Base-by-base conservation (phyloP, 2,113 vertebrate genomes). In the Phylloscopus whistleri region DNA sequence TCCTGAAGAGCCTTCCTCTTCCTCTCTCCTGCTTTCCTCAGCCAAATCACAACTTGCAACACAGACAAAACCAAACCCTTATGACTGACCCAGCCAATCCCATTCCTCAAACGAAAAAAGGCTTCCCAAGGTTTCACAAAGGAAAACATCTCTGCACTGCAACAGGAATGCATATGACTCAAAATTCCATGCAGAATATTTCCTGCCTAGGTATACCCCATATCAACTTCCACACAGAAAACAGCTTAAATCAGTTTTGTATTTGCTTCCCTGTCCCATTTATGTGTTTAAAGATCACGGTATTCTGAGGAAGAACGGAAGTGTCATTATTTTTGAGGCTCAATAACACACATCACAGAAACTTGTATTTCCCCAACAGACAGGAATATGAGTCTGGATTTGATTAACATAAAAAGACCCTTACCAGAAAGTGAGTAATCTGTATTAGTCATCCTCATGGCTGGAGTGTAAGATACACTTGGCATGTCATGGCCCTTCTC, bases 391-490 rank as follows among this genome's bases (percentile, higher is more conserved):
- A 95, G 92, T 68, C 84, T 68, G 21, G 77, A 90, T 93, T 96
- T 70, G 93, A 97, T 95, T 91, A 95, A 91, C 87, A 95, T 66
- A 90, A 93, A 91, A 95, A 84, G 37, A 72, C 82, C 93, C 98
- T 98, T 97, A 99, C 99, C 99, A 91, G 99, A 99, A 93, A 99
- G 98, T 64, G 99, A 99, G 96, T 99, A 99, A 98, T 99, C 99
- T 23, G 99, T 99, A 98, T 98, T 99, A 97, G 98, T 98, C 96
- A 99, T 98, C 97, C 99, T 98, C 98, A 99, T 98, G 72, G 99
- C 99, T 43, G 99, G 99, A 12, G 99, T 99, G 91, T 99, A 99
- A 72, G 99, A 99, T 76, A 99, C 99, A 51, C 98, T 99, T 84
- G 99, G 99, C 98, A 99, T 99, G 94, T 99, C 99, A 19, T 99